Evolutionary conservation across 2,113 vertebrate genomes (phyloP).

Genomic region (Lepidothrix coronata): DNA sequence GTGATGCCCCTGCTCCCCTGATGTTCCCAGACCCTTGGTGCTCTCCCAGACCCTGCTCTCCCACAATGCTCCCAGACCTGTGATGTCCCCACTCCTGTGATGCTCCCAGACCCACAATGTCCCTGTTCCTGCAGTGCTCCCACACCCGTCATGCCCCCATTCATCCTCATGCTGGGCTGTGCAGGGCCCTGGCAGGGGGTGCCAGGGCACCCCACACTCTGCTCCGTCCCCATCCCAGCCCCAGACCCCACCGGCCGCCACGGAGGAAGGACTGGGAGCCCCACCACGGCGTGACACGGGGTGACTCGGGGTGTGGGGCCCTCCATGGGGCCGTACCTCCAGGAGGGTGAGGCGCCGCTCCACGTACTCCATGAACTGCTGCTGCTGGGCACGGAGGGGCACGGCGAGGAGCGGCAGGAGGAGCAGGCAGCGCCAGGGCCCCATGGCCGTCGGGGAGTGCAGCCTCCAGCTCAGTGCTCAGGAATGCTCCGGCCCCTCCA

Average conservation of each 20-base stretch:
- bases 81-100: rapidly evolving
- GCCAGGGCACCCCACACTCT: rapidly evolving
- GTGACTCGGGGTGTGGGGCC: not conserved
- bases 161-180: rapidly evolving
- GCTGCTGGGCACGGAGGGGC: conserved; percentile 70
- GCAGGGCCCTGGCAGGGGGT: not conserved
- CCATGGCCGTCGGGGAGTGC: not conserved
- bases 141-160: rapidly evolving
- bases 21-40: rapidly evolving
- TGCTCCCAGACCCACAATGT: rapidly evolving
- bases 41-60: too few species aligned
- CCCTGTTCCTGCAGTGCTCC: rapidly evolving
- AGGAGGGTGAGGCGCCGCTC: conserved; percentile 74
- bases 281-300: rapidly evolving
- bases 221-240: not conserved
- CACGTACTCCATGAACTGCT: conserved; percentile 80
- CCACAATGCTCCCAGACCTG: not conserved
- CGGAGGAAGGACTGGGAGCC: not conserved
- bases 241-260: not conserved
- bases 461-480: conserved; percentile 75
- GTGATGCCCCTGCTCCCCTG: rapidly evolving
- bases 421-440: conserved; percentile 62
- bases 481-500: conserved; percentile 74
- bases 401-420: conserved; percentile 54
- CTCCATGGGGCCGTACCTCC: conserved; percentile 68